These are phyloP conservation scores for Sthenelais limicola DNA, from an alignment of 2,888 invertebrate species.

Conservation along the genomic window DNA sequence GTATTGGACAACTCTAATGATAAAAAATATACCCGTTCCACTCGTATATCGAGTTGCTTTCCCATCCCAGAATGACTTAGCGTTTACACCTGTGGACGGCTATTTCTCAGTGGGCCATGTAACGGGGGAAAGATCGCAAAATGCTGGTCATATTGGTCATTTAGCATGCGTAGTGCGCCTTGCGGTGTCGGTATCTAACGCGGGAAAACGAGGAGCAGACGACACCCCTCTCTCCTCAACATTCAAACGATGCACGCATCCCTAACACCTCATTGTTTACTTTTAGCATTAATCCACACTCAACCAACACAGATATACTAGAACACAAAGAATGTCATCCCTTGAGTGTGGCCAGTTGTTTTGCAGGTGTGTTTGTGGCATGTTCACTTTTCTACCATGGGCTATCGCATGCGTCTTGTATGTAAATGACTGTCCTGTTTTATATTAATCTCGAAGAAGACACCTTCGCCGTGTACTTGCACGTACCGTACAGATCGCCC, in stretches of 20 bases:
- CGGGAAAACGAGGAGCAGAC: too few species aligned
- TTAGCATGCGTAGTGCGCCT: too few species aligned
- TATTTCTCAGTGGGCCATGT: too few species aligned
- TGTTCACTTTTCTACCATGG: constrained; percentile 1
- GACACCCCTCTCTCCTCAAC: background rate
- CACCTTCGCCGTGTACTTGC: constrained; percentile 22
- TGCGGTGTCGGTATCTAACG: too few species aligned
- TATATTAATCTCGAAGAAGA: constrained; percentile 8
- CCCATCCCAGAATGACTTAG: too few species aligned
- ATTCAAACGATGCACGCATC: constrained; percentile 6
- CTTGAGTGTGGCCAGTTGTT: constrained; percentile 14
- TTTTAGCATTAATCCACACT: constrained; percentile 3
- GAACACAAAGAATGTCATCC: background rate
- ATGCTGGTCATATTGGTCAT: too few species aligned
- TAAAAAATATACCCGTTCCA: too few species aligned
- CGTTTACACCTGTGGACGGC: too few species aligned
- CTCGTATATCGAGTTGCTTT: too few species aligned
- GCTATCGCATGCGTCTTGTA: constrained; percentile 23
- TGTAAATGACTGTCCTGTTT: constrained; percentile 19
- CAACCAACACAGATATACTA: background rate
- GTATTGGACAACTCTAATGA: too few species aligned
- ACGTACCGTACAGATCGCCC: constrained; percentile 13
- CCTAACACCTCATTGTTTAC: constrained; percentile 23
- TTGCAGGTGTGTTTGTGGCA: constrained; percentile 27
- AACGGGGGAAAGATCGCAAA: too few species aligned